Percentiles rank a stretch among this genome's conserved stretches.
Evolutionary conservation across 2,797 vertebrate species (phyloP).

Genomic region (Anisognathus igniventris): DNA sequence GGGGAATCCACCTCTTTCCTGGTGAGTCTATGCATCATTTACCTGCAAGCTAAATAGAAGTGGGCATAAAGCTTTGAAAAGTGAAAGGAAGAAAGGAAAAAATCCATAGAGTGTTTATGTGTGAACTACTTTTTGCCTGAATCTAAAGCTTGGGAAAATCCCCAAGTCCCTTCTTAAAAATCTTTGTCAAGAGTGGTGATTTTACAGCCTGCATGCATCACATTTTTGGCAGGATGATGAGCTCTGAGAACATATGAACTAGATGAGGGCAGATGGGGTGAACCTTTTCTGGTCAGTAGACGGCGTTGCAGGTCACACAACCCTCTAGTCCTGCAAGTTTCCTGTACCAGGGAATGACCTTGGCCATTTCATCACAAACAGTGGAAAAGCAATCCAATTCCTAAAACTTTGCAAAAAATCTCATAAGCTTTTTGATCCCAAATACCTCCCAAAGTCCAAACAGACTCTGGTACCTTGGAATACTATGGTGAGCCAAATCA

Average conservation of each 20-base stretch:
- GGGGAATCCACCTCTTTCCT: not conserved
- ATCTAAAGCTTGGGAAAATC: not conserved
- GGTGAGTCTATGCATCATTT: not conserved
- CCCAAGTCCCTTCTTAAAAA: not conserved
- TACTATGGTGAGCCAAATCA: not conserved
- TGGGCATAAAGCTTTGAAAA: not conserved
- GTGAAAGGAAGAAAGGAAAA: not conserved
- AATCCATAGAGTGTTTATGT: not conserved
- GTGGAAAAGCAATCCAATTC: not conserved
- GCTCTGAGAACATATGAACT: not conserved
- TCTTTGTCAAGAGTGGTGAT: not conserved
- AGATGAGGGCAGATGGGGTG: not conserved
- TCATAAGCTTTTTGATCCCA: not conserved
- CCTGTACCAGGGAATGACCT: not conserved
- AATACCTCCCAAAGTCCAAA: not conserved
- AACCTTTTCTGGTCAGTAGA: not conserved
- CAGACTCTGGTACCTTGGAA: not conserved
- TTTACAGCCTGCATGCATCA: not conserved
- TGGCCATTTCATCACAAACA: not conserved
- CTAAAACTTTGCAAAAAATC: not conserved
- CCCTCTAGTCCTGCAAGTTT: not conserved
- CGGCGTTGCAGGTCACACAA: not conserved
- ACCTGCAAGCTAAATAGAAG: constrained; percentile 1
- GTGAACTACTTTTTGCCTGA: not conserved
- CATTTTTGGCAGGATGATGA: not conserved